These are phyloP conservation scores for Pseudochaenichthys georgianus DNA, from an alignment of 2,797 vertebrate species.

Conservation along the genomic window DNA sequence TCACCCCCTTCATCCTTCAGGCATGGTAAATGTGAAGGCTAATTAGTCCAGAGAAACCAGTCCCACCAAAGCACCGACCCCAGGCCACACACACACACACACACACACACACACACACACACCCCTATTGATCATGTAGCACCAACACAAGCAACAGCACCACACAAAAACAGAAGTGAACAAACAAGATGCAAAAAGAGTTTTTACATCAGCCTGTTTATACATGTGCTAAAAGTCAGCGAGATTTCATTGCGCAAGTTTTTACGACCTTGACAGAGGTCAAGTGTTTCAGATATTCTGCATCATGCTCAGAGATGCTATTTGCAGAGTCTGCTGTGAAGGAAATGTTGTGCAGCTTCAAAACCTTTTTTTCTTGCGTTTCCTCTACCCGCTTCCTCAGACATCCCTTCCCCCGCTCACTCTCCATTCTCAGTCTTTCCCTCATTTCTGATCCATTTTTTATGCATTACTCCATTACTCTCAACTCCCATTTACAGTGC, in stretches of 20 bases:
- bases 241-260: slow-evolving; percentile 35
- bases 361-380: slow-evolving; percentile 29
- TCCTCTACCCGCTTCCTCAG: slow-evolving; percentile 33
- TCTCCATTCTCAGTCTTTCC: slow-evolving; percentile 55
- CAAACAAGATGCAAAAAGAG: slow-evolving; percentile 58
- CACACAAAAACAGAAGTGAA: slow-evolving; percentile 23
- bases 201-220: slow-evolving; percentile 50
- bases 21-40: slow-evolving; percentile 55
- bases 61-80: slow-evolving; percentile 57
- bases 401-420: slow-evolving; percentile 37
- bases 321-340: slow-evolving; percentile 44
- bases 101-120: slow-evolving; percentile 37
- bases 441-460: slow-evolving; percentile 85
- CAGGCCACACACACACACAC: slow-evolving; percentile 46
- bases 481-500: slow-evolving; percentile 79
- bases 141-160: slow-evolving; percentile 34
- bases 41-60: slow-evolving; percentile 76
- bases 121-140: slow-evolving; percentile 55
- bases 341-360: slow-evolving; percentile 44
- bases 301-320: slow-evolving; percentile 37
- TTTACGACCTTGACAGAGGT: slow-evolving; percentile 60
- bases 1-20: slow-evolving; percentile 46
- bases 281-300: slow-evolving; percentile 45
- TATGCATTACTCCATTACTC: slow-evolving; percentile 82
- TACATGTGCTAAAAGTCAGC: slow-evolving; percentile 39